Evolutionary conservation across 2,113 vertebrate species (phyloP).

Genomic region (Dromas ardeola): DNA sequence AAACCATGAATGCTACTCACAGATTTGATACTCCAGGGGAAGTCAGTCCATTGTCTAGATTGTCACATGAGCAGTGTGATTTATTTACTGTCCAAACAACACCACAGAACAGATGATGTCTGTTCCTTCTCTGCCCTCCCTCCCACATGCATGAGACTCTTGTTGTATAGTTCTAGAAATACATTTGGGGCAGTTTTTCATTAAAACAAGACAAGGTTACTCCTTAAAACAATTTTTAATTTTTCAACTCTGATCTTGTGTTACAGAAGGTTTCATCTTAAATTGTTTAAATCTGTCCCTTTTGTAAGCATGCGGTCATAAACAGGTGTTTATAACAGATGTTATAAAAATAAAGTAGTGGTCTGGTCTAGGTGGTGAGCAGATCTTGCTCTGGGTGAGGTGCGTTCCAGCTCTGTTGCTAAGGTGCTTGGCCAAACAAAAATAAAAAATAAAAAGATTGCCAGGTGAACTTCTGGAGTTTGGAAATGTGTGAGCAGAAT

Average conservation of each 20-base stretch:
- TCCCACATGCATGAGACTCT: rapidly evolving
- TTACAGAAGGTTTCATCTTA: neutral
- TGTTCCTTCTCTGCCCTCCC: neutral
- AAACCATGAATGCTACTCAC: neutral
- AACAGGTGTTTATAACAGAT: neutral
- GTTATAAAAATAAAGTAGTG: neutral
- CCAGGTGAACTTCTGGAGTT: neutral
- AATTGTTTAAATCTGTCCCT: neutral
- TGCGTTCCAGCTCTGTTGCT: neutral
- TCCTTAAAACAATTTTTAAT: neutral
- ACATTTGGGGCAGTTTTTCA: neutral
- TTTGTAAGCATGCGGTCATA: neutral
- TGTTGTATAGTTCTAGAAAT: neutral
- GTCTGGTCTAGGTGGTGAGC: neutral
- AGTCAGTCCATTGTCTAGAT: neutral
- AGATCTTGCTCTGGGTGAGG: neutral
- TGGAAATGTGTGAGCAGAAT: neutral
- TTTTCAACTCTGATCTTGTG: neutral
- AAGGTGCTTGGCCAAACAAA: neutral
- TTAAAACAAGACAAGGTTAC: neutral
- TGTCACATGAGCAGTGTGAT: neutral
- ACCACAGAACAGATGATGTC: neutral
- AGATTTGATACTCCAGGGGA: neutral
- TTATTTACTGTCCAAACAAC: neutral
- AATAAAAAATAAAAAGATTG: neutral